Conservation (phyloP, 1,140 invertebrate species). For the Holcopasites calliopsidis region DNA sequence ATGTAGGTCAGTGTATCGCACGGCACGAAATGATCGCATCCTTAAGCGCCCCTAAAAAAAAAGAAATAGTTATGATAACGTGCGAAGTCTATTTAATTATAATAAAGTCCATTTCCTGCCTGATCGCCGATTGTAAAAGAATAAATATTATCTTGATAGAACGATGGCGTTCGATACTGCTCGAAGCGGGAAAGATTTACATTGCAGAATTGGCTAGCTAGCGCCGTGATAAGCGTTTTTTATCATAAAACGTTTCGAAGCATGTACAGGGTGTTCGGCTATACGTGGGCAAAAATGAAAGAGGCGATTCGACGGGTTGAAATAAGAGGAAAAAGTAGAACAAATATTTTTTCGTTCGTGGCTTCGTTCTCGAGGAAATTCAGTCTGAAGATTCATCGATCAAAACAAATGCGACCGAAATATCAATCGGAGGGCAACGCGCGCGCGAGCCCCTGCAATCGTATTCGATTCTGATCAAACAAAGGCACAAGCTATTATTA, state of each 20-base stretch:
- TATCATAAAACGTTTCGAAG: slow-evolving; percentile 9
- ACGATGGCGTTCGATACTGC: background rate
- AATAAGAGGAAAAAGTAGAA: no score
- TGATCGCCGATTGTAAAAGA: no score
- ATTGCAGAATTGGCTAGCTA: background rate
- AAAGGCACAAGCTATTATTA: no score
- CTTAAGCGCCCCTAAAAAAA: no score
- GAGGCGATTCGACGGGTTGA: no score
- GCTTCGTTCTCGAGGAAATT: no score
- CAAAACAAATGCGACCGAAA: background rate
- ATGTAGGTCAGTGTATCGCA: slow-evolving; percentile 46
- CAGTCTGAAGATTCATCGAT: no score
- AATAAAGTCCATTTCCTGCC: no score
- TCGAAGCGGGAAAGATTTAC: background rate
- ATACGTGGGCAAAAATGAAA: no score
- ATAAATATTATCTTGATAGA: slow-evolving; percentile 6
- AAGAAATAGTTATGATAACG: slow-evolving; percentile 16
- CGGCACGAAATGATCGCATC: slow-evolving; percentile 18
- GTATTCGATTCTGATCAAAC: background rate
- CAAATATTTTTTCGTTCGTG: no score
- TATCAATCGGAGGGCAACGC: background rate
- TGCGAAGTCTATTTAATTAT: no score
- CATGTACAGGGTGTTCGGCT: no score
- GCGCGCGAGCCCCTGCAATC: background rate
- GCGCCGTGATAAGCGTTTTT: slow-evolving; percentile 16